A percentile compares a stretch with the other conserved stretches of the same genome.
These are phyloP conservation scores for Xenus cinereus DNA, from an alignment of 2,113 vertebrate species.

Conservation along the genomic window DNA sequence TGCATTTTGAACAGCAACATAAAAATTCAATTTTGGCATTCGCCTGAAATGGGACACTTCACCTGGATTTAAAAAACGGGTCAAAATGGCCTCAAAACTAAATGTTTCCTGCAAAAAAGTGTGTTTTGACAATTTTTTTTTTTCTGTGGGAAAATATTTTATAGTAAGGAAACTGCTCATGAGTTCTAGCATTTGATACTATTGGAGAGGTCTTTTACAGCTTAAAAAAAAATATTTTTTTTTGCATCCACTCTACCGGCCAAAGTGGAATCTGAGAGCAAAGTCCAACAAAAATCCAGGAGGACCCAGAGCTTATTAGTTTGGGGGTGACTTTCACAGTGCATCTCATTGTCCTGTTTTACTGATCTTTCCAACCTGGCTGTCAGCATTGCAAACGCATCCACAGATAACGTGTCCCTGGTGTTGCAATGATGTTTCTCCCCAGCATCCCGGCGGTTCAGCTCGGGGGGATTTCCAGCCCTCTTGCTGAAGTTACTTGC, in stretches of 20 bases:
- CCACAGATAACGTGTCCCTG: fast-evolving
- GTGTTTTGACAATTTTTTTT: not conserved
- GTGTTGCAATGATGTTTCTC: not conserved
- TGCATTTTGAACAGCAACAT: not conserved
- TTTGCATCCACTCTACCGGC: not conserved
- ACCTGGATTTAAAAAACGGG: not conserved
- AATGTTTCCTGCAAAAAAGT: not conserved
- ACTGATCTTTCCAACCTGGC: not conserved
- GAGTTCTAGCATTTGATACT: not conserved
- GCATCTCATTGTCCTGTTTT: not conserved
- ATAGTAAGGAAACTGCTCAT: not conserved
- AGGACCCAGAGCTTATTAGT: not conserved
- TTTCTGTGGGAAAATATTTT: not conserved
- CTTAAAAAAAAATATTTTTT: not conserved
- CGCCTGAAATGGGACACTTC: not conserved
- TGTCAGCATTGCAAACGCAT: not conserved
- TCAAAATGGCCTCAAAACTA: not conserved
- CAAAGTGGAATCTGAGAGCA: not conserved
- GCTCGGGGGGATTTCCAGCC: not conserved
- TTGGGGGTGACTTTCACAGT: not conserved
- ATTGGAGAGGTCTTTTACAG: not conserved
- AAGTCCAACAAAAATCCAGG: not conserved
- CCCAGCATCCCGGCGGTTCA: not conserved
- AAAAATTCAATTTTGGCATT: not conserved
- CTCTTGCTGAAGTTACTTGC: not conserved